phyloP scores from a whole-genome alignment of 2,888 invertebrate genomes.

The Elaeidobius kamerunicus region DNA sequence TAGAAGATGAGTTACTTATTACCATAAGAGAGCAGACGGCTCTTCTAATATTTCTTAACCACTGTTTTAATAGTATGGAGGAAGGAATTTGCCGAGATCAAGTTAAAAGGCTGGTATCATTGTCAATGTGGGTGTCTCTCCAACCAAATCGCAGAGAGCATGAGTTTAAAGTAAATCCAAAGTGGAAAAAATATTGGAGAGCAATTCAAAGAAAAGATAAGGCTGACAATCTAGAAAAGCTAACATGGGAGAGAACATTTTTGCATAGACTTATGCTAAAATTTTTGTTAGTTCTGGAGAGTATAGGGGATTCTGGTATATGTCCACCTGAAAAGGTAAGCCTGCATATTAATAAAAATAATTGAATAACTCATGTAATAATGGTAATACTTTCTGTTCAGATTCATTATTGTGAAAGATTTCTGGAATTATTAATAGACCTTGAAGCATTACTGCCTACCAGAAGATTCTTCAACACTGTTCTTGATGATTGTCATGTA shows the following conservation, averaged over 20 bases:
- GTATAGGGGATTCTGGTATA: conserved; percentile 63
- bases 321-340: conserved; percentile 55
- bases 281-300: conserved; percentile 79
- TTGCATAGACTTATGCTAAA: conserved; percentile 81
- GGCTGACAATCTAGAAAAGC: conserved; percentile 62
- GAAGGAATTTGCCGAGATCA: conserved; percentile 90
- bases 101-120: conserved; percentile 81
- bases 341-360: too few species aligned
- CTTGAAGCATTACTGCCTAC: conserved; percentile 94
- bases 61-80: conserved; percentile 98
- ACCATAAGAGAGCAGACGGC: conserved; percentile 78
- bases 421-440: conserved; percentile 94
- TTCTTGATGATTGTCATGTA: conserved; percentile 92
- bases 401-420: conserved; percentile 87
- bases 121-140: conserved; percentile 91
- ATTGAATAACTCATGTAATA: not conserved
- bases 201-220: conserved; percentile 84
- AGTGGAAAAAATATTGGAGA: conserved; percentile 91
- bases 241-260: conserved; percentile 85
- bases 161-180: conserved; percentile 81
- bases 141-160: conserved; percentile 80
- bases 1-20: conserved; percentile 58
- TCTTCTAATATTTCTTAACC: conserved; percentile 87
- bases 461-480: conserved; percentile 92
- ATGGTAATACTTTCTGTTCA: conserved; percentile 40